These are phyloP conservation scores for Onthophagus sagittarius DNA, from an alignment of 2,888 invertebrate genomes.

Conservation along the genomic window DNA sequence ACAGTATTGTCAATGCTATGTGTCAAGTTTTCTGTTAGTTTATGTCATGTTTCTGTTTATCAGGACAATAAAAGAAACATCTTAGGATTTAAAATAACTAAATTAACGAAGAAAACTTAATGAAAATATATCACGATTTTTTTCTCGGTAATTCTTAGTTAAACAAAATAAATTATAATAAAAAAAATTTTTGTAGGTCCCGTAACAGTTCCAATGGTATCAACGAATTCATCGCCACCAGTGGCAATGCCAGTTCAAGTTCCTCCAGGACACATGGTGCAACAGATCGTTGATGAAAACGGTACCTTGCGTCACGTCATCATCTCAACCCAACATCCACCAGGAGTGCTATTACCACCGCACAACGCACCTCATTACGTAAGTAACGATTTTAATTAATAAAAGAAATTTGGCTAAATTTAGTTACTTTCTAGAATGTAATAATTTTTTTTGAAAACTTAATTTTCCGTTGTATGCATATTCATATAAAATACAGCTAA, in stretches of 20 bases:
- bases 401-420: no score
- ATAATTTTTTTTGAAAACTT: no score
- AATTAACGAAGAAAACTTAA: no score
- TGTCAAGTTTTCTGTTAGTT: no score
- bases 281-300: slow-evolving; percentile 88
- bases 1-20: no score
- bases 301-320: slow-evolving; percentile 86
- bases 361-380: slow-evolving; percentile 63
- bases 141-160: background rate
- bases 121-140: background rate
- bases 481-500: no score
- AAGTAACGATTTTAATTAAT: slow-evolving; percentile 44
- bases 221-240: slow-evolving; percentile 71
- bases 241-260: slow-evolving; percentile 88
- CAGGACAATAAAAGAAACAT: no score
- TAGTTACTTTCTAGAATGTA: no score
- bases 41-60: no score
- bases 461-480: no score
- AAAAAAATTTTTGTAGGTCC: slow-evolving; percentile 58
- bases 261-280: slow-evolving; percentile 86
- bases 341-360: slow-evolving; percentile 54
- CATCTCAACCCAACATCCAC: slow-evolving; percentile 69
- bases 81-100: no score
- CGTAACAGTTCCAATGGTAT: slow-evolving; percentile 82
- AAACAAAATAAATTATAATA: no score